Percentiles rank a stretch among this genome's conserved stretches.
These are phyloP conservation scores for Piezodorus guildinii DNA, from an alignment of 1,140 invertebrate species.

Conservation along the genomic window DNA sequence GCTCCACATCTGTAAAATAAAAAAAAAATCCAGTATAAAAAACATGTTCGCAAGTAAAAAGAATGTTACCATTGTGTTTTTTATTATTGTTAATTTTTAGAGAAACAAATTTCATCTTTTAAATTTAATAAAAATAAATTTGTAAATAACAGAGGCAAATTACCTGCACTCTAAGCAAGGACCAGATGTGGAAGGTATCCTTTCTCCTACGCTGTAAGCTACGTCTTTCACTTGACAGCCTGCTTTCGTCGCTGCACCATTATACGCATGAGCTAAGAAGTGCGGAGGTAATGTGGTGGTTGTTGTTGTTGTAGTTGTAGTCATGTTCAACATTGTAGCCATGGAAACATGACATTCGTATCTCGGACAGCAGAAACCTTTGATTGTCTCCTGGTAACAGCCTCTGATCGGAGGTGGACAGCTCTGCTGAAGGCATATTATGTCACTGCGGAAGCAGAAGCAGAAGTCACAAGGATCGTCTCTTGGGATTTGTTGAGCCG, in stretches of 20 bases:
- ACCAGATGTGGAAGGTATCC: slow-evolving; percentile 69
- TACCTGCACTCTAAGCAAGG: slow-evolving; percentile 86
- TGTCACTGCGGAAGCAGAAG: slow-evolving; percentile 92
- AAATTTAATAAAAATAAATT: too few species aligned
- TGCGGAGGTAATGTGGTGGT: slow-evolving; percentile 74
- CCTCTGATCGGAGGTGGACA: slow-evolving; percentile 84
- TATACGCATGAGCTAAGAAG: slow-evolving; percentile 63
- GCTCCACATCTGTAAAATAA: slow-evolving; percentile 62
- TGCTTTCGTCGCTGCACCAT: slow-evolving; percentile 53
- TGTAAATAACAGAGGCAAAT: slow-evolving; percentile 29
- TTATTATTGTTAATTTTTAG: too few species aligned
- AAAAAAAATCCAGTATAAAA: neutral
- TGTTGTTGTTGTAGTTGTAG: slow-evolving; percentile 71
- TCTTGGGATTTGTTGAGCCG: slow-evolving; percentile 85
- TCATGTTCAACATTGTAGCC: slow-evolving; percentile 62
- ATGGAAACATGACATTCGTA: slow-evolving; percentile 85
- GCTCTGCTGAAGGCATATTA: slow-evolving; percentile 88
- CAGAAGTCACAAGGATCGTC: slow-evolving; percentile 93
- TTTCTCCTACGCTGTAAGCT: slow-evolving; percentile 70
- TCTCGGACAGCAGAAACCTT: slow-evolving; percentile 86
- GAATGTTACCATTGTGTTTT: too few species aligned
- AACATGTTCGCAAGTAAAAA: too few species aligned
- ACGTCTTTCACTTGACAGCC: slow-evolving; percentile 75
- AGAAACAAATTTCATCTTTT: too few species aligned
- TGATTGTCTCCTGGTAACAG: slow-evolving; percentile 81